phyloP scores from a whole-genome alignment of 2,797 vertebrate species.

The Emydoidea blandingii region DNA sequence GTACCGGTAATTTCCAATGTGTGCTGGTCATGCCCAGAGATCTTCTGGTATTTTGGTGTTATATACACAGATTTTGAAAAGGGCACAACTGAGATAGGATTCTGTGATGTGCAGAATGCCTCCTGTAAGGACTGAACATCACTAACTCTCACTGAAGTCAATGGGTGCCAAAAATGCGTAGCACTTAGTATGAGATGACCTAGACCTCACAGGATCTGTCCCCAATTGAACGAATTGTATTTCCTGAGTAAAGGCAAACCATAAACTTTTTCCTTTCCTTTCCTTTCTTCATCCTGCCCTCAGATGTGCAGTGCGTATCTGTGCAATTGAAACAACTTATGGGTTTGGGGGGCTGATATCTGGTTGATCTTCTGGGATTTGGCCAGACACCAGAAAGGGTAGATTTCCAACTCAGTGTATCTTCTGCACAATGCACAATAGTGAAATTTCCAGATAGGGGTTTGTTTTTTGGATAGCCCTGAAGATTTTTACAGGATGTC shows the following conservation, averaged over 20 bases:
- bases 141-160: neutral
- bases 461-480: neutral
- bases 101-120: neutral
- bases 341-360: no score
- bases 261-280: no score
- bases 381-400: no score
- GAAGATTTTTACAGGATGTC: neutral
- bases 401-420: neutral
- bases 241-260: no score
- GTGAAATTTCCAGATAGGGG: neutral
- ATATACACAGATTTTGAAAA: neutral
- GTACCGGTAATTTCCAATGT: neutral
- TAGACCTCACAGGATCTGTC: no score
- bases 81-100: neutral
- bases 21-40: neutral
- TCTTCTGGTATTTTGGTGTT: neutral
- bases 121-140: neutral
- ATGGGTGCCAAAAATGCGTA: neutral
- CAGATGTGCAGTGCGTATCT: no score
- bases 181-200: no score
- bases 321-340: no score
- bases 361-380: neutral
- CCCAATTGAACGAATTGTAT: no score
- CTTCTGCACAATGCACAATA: neutral
- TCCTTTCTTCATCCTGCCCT: no score